Percentiles rank a stretch among this genome's conserved stretches.
These are phyloP conservation scores for Conger conger DNA, from an alignment of 2,113 vertebrate genomes.

Conservation along the genomic window DNA sequence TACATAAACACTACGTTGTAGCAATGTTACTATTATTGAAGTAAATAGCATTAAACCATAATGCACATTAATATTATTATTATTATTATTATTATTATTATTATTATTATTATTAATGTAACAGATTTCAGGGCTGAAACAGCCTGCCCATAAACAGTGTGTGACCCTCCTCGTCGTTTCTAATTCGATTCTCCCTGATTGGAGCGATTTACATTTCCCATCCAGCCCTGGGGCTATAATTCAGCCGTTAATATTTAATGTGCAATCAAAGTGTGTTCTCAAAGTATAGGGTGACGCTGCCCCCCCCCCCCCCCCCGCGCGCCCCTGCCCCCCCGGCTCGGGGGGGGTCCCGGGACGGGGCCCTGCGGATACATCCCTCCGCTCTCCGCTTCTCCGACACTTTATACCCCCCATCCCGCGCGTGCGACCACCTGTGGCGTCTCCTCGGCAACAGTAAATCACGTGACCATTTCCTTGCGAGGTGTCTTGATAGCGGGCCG, in stretches of 20 bases:
- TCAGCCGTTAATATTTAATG: constrained; percentile 68
- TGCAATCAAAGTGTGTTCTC: constrained; percentile 61
- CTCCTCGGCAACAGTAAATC: constrained; percentile 68
- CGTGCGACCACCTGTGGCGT: constrained; percentile 63
- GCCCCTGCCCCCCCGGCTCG: constrained; percentile 47
- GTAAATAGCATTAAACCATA: neutral
- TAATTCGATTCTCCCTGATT: constrained; percentile 64
- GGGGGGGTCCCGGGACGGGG: constrained; percentile 51
- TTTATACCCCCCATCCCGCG: constrained; percentile 55
- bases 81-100: constrained; percentile 9
- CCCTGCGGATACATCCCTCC: constrained; percentile 52
- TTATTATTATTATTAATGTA: constrained; percentile 7
- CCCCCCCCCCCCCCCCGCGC: constrained; percentile 53
- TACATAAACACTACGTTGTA: constrained; percentile 15
- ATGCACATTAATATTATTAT: neutral
- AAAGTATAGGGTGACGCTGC: constrained; percentile 65
- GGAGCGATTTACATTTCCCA: constrained; percentile 63
- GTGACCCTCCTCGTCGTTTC: constrained; percentile 57
- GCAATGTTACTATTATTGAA: neutral
- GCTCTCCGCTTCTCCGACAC: constrained; percentile 56
- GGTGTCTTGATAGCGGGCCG: constrained; percentile 69
- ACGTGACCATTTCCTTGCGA: constrained; percentile 73
- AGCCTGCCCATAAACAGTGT: neutral
- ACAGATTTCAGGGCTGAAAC: neutral
- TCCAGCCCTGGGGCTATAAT: constrained; percentile 68